Percentiles rank a stretch among this genome's conserved stretches.
These are phyloP conservation scores for Schizotus pectinicornis DNA, from an alignment of 2,888 invertebrate species.

Conservation along the genomic window DNA sequence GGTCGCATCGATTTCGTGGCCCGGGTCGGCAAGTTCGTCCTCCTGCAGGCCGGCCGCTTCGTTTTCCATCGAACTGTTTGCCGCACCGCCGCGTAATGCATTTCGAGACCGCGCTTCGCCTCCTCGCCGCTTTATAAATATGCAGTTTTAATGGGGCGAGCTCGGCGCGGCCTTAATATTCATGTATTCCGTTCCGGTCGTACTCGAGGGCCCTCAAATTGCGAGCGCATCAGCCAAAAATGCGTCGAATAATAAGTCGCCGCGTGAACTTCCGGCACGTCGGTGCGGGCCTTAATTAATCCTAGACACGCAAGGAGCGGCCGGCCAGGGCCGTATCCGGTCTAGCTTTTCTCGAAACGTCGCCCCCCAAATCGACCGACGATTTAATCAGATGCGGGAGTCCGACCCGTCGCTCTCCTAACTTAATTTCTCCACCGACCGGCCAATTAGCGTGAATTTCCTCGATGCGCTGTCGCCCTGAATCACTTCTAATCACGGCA, in stretches of 20 bases:
- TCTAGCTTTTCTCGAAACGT: neutral
- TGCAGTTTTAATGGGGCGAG: too few species aligned
- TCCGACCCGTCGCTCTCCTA: too few species aligned
- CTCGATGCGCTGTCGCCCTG: conserved; percentile 17
- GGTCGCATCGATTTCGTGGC: too few species aligned
- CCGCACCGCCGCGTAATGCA: too few species aligned
- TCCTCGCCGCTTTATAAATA: too few species aligned
- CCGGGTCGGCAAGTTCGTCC: too few species aligned
- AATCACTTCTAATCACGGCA: conserved; percentile 27
- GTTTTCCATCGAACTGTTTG: too few species aligned
- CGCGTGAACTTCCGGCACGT: too few species aligned
- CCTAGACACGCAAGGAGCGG: neutral
- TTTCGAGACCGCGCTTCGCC: too few species aligned
- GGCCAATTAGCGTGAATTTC: conserved; percentile 28
- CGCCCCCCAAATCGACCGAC: neutral
- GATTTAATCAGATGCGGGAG: neutral
- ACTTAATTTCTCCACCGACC: conserved; percentile 13
- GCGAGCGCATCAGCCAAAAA: conserved; percentile 14
- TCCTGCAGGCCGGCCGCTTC: too few species aligned
- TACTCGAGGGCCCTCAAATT: conserved; percentile 4
- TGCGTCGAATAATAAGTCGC: neutral
- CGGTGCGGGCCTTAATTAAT: neutral
- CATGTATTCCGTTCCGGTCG: too few species aligned
- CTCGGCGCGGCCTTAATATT: too few species aligned
- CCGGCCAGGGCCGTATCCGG: neutral